A percentile compares a stretch with the other conserved stretches of the same genome.
These are phyloP conservation scores for Silurus glanis DNA, from an alignment of 2,113 vertebrate species.

Conservation along the genomic window DNA sequence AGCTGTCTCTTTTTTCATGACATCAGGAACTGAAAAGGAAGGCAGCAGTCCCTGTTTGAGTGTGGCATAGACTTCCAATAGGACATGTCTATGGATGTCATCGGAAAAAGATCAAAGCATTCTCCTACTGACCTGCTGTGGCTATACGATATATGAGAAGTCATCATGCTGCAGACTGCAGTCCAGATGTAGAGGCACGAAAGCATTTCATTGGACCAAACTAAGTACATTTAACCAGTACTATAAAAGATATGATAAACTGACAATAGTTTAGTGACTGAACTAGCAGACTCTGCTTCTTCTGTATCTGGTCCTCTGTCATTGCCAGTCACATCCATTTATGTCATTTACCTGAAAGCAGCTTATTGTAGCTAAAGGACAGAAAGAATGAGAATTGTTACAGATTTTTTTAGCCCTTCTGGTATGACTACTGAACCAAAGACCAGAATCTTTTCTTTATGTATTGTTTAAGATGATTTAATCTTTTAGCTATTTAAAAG, in stretches of 20 bases:
- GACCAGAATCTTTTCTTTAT: neutral
- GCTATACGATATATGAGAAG: neutral
- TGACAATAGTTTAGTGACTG: neutral
- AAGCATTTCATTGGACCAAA: neutral
- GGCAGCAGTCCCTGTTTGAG: neutral
- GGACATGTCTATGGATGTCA: neutral
- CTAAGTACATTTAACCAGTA: neutral
- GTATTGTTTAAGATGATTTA: too few relatives aligned
- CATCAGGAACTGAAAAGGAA: neutral
- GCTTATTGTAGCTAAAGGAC: neutral
- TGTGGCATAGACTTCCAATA: conserved; percentile 1
- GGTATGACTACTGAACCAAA: neutral
- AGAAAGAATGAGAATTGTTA: neutral
- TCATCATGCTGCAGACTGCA: neutral
- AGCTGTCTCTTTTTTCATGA: conserved; percentile 7
- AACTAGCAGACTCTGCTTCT: neutral
- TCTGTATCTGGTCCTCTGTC: neutral
- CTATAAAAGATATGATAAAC: neutral
- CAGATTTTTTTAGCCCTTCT: neutral
- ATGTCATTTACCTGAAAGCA: neutral
- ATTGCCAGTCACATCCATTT: neutral
- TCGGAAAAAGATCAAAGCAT: conserved; percentile 19
- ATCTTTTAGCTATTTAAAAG: neutral
- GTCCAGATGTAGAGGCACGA: neutral
- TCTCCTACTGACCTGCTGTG: neutral